Base-by-base conservation (phyloP, 2,888 invertebrate genomes). In the Caenorhabditis macrosperma region DNA sequence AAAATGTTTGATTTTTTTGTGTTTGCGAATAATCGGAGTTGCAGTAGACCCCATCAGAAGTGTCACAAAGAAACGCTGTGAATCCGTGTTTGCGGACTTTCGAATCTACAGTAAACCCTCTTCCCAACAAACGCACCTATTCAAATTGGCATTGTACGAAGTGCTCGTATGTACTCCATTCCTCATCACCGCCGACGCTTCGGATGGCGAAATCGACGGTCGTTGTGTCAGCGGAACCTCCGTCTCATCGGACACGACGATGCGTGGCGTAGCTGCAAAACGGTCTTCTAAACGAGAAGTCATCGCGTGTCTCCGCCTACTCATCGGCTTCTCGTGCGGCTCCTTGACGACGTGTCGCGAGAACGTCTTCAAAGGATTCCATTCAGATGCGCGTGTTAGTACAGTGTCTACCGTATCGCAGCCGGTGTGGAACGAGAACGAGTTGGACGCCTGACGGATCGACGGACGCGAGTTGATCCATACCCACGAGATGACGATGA, bases 401-500 rank as follows among this genome's bases (percentile, higher is more conserved):
- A 82, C 82, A 12, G 88, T 88, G 78, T 88, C 88, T 38, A 85
- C 78, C 52, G 87, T 88, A 68, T 89, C 88, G 64, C 77, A 80
- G 55, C 82, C 86, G 38, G 86, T 83, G 50, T 84, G 85, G 48
- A 84, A 76, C 33, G 86, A 84, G 48, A 83, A 79, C 26, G 84
- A 59, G 30, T 60, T 28, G n/a, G 63, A 72, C 17, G 55, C 57
- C 20, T 77, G 78, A 17, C 80, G 83, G 20, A 86, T 78, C 7
- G 86, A 84, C 7, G 89, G 88, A 22, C 85, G 81, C 33, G 88
- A 87, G 80, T 89, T 89, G 57, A 88, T 74, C 82, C 86, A 89
- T 9, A 89, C 89, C 89, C 89, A 89, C 12, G 86, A 82, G 52
- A 89, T 84, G 9, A 89, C 88, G 48, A 88, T 80, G 57, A 88